Evolutionary conservation across 2,797 vertebrate species (phyloP), one percentile per base, ranked within the genome.

Genomic region (Acipenser oxyrinchus): DNA sequence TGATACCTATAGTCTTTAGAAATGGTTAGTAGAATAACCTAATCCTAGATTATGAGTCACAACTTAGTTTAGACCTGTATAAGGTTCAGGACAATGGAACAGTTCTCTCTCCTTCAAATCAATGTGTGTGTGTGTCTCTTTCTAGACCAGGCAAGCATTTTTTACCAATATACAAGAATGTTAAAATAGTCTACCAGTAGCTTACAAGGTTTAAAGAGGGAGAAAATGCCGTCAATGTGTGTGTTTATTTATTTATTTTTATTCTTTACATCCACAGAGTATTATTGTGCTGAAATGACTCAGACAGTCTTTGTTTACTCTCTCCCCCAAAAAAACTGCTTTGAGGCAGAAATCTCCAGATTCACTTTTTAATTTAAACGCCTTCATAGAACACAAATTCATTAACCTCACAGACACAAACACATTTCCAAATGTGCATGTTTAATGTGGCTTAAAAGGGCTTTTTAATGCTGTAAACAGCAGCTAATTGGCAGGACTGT

Each of bases 401-500:
- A 90, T 89, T 90, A 89, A 89, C 87, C 87, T 81, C 83, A 65
- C 70, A 83, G 85, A 79, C 85, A 81, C 79, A 69, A 79, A 83
- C 80, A 76, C 80, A 77, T 71, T 82, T 85, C 77, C 81, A 88
- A 84, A 86, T 82, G 82, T 79, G 80, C 80, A 81, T 84, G 88
- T 83, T 85, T 88, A 90, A 90, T 88, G 85, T 86, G 84, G 83
- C 85, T 88, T 83, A 88, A 90, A 90, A 82, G 78, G 81, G 79
- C 77, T 83, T 86, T 86, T 89, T 84, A 87, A 84, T 68, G 79
- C 78, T 74, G 79, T 84, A 88, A 88, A 89, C 83, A 82, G 73
- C 74, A 74, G 78, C 80, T 86, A 77, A 81, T 83, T 78, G 82
- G 82, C 79, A 78, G 77, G 78, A 76, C 69, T 73, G 64, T 71